Base-by-base conservation (phyloP, 2,888 invertebrate species). In the Pristionchus entomophagus region DNA sequence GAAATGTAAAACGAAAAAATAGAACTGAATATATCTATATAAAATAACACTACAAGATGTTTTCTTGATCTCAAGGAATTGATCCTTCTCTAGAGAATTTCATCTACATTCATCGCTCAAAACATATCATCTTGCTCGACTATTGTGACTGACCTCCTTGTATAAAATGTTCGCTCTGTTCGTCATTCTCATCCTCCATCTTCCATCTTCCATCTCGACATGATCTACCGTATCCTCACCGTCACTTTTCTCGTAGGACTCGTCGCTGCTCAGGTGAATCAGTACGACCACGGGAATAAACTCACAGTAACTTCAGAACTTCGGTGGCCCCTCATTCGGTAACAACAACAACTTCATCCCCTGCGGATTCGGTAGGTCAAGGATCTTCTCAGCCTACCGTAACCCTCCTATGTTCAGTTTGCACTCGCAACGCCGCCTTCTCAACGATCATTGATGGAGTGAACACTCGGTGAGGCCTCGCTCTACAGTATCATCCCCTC, bases 181-280 rank as follows among this genome's bases (percentile, higher is more conserved):
- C 59, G 14, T 65, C 22, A 5, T 35, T n/a, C n/a, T n/a, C n/a
- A n/a, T n/a, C n/a, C n/a, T n/a, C n/a, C n/a, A n/a, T n/a, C n/a
- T 65, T 19, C 12, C 22, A 65, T 65, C 65, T 65, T 62, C 62
- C 32, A 8, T 14, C 12, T 73, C 41, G 26, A 26, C 3, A 73
- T 73, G 73, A 73, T 73, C 41, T 73, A 73, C 73, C 73, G 73
- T 73, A 73, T 73, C 45, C 73, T 73, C 73, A 45, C 10, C n/a
- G 41, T 73, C 22, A 1, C 73, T 45, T n/a, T 38, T 26, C 3
- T 73, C 26, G 73, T 41, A 12, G 38, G 12, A 10, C n/a, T 73
- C 12, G 8, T 45, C n/a, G 22, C 73, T 10, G n/a, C 73, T 73
- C 73, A 73, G 73, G 73, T 73, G 38, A n/a, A n/a, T n/a, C n/a